Base-by-base conservation (phyloP, 2,888 invertebrate genomes). In the Agrotis exclamationis region DNA sequence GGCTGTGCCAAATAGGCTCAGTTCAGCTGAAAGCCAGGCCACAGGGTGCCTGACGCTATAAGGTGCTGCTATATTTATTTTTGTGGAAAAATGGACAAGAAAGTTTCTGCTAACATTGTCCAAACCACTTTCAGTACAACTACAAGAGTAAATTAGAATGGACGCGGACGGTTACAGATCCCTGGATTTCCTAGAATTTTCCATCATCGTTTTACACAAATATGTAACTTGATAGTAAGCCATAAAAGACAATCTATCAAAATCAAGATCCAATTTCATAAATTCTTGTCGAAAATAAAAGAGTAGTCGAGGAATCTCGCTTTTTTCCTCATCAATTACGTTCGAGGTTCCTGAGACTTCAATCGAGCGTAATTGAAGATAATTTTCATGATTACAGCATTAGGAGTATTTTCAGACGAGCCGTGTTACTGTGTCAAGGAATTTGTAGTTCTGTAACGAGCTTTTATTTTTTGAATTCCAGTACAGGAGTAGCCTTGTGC, bases 341-440 rank as follows among this genome's bases (percentile, higher is more conserved):
- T 64, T 60, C 64, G 76, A 70, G 76, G 76, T 39, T 51, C 16
- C 1, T 0, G n/a, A 59, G 54, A 28, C 13, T 63, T 58, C 62
- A 77, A 66, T 71, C 7, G 39, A 13, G 7, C 7, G 62, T 65
- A 65, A 65, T 70, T 76, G 64, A 28, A 58, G 65, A 66, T 71
- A 74, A 79, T 78, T 79, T 74, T 73, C 74, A 39, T 73, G 59
- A 77, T 78, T 72, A 78, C 48, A 63, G 13, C 58, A 63, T 76
- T 63, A 54, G 39, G 33, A 11, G 39, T 11, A 57, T 44, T 77
- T 76, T 77, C 71, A 76, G 70, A 62, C 22, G 47, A 64, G 3
- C 20, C 45, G n/a, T 6, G 20, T 6, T 47, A 44, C 45, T 28
- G 64, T 44, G 76, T 76, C 76, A 76, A 75, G 57, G 76, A 75